A percentile compares a stretch with the other conserved stretches of the same genome.
These are phyloP conservation scores for Pao palembangensis DNA, from an alignment of 2,113 vertebrate species.

Conservation along the genomic window DNA sequence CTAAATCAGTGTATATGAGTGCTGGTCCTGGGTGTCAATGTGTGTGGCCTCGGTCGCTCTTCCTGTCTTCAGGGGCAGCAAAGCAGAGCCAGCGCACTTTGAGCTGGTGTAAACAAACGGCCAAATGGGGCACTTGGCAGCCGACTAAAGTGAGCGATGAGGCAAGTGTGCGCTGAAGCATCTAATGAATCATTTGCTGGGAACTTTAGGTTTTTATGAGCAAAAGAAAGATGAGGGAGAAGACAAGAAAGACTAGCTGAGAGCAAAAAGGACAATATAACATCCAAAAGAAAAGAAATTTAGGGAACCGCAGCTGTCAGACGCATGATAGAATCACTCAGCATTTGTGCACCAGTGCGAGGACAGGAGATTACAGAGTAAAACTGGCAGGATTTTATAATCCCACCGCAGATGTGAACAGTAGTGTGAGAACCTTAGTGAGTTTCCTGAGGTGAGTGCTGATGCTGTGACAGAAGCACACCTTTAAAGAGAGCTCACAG, in stretches of 20 bases:
- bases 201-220: conserved; percentile 64
- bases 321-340: conserved; percentile 29
- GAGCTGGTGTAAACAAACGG: conserved; percentile 68
- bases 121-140: conserved; percentile 73
- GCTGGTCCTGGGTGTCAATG: conserved; percentile 56
- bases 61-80: conserved; percentile 39
- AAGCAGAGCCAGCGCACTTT: conserved; percentile 59
- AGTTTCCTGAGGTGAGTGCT: conserved; percentile 47
- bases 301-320: conserved; percentile 37
- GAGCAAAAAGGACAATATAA: conserved; percentile 17
- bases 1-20: conserved; percentile 47
- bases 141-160: conserved; percentile 67
- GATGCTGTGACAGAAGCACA: conserved; percentile 40
- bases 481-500: conserved; percentile 5
- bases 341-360: conserved; percentile 9
- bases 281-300: conserved; percentile 27
- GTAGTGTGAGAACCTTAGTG: conserved; percentile 14
- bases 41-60: conserved; percentile 64
- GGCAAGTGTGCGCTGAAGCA: conserved; percentile 70
- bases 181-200: conserved; percentile 71
- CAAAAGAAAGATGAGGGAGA: conserved; percentile 61
- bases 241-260: conserved; percentile 47
- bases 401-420: conserved; percentile 21
- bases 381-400: conserved; percentile 26
- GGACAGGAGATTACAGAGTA: conserved; percentile 35